These are phyloP conservation scores for Halcyon badia DNA, from an alignment of 2,797 vertebrate species.

Conservation along the genomic window DNA sequence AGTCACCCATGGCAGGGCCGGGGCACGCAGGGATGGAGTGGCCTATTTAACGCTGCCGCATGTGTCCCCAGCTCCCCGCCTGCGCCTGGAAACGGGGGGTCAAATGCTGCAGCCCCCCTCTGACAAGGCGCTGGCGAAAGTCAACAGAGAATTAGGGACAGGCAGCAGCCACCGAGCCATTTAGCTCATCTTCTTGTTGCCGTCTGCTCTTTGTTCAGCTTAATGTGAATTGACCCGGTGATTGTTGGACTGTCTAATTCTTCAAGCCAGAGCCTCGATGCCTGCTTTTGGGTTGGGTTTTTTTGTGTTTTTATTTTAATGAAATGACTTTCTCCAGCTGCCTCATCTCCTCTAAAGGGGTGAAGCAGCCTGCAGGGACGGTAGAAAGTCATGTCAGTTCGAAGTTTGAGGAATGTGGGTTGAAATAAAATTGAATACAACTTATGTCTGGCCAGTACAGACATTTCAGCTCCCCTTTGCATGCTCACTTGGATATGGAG, in stretches of 20 bases:
- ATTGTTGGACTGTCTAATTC: slow-evolving; percentile 67
- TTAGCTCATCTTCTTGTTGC: slow-evolving; percentile 44
- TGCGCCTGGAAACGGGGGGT: slow-evolving; percentile 54
- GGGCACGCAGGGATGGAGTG: slow-evolving; percentile 13
- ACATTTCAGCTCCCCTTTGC: not conserved
- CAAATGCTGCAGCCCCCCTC: slow-evolving; percentile 40
- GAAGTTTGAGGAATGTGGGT: not conserved
- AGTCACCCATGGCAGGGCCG: slow-evolving; percentile 62
- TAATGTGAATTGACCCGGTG: slow-evolving; percentile 24
- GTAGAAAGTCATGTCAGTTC: not conserved
- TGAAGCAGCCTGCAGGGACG: not conserved
- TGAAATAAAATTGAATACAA: not conserved
- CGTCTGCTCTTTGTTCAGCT: slow-evolving; percentile 48
- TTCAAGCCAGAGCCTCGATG: not conserved
- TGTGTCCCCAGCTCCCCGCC: slow-evolving; percentile 37
- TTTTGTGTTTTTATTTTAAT: not conserved
- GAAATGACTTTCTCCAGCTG: slow-evolving; percentile 50
- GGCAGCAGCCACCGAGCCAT: slow-evolving; percentile 17
- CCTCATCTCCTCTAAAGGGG: not conserved
- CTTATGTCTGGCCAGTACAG: not conserved
- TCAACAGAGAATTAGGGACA: slow-evolving; percentile 60
- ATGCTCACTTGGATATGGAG: not conserved
- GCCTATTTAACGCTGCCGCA: not conserved
- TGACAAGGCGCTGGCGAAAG: slow-evolving; percentile 13
- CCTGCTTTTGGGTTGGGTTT: not conserved